Evolutionary conservation across 1,140 invertebrate genomes (phyloP).

Genomic region (Bombus waltoni): DNA sequence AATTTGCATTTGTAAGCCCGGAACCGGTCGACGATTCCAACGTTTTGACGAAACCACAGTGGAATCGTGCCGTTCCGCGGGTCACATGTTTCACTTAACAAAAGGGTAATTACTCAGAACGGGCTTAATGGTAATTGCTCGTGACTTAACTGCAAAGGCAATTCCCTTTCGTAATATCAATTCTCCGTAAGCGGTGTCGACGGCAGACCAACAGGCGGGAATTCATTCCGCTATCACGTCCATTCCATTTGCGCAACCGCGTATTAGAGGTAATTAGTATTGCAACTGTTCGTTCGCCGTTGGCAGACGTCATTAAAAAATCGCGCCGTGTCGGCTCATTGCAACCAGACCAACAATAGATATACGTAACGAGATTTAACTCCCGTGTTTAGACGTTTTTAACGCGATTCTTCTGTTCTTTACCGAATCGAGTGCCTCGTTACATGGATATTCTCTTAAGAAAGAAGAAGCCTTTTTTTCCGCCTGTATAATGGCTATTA

Average conservation of each 20-base stretch:
- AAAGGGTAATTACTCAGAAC: constrained; percentile 52
- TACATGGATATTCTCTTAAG: too few species aligned
- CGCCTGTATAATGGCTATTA: too few species aligned
- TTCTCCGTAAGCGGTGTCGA: constrained; percentile 50
- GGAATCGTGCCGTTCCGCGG: constrained; percentile 44
- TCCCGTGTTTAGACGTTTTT: too few species aligned
- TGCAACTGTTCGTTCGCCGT: constrained; percentile 38
- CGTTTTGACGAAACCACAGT: constrained; percentile 20
- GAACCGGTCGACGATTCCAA: constrained; percentile 6
- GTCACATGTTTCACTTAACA: constrained; percentile 48
- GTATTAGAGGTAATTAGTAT: constrained; percentile 63
- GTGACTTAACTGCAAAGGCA: constrained; percentile 54
- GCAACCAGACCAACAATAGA: neutral
- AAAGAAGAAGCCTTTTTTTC: too few species aligned
- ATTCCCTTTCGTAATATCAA: constrained; percentile 61
- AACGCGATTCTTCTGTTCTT: too few species aligned
- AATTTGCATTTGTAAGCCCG: constrained; percentile 23
- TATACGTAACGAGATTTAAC: neutral
- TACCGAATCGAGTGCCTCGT: too few species aligned
- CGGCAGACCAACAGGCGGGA: constrained; percentile 8
- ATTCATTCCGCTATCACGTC: constrained; percentile 45
- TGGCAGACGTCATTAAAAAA: constrained; percentile 46
- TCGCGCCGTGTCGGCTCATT: constrained; percentile 22
- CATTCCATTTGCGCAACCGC: constrained; percentile 44
- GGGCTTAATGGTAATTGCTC: constrained; percentile 51